A percentile compares a stretch with the other conserved stretches of the same genome.
Evolutionary conservation across 2,888 invertebrate species (phyloP).

Genomic region (Troides oblongomaculatus): DNA sequence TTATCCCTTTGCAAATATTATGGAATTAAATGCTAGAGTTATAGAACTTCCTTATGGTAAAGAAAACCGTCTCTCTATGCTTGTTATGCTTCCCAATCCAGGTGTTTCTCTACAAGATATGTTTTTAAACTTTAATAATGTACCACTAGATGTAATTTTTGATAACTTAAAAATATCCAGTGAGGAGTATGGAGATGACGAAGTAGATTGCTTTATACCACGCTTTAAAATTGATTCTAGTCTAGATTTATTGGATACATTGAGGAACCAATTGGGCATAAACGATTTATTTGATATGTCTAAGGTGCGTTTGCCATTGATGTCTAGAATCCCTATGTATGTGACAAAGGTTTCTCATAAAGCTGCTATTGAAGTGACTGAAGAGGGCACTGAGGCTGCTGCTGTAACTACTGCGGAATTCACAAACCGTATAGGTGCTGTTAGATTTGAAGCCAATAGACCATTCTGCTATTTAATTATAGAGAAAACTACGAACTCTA

Average conservation of each 20-base stretch:
- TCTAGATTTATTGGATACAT: conserved; percentile 74
- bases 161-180: conserved; percentile 69
- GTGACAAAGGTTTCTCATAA: conserved; percentile 84
- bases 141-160: conserved; percentile 74
- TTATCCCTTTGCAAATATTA: conserved; percentile 80
- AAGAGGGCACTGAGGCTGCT: conserved; percentile 85
- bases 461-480: conserved; percentile 85
- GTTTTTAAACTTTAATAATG: conserved; percentile 68
- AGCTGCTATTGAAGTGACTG: conserved; percentile 86
- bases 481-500: conserved; percentile 78
- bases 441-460: conserved; percentile 81
- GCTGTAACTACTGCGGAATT: conserved; percentile 78
- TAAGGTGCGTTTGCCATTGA: conserved; percentile 55
- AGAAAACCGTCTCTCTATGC: conserved; percentile 79
- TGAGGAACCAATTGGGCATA: conserved; percentile 68
- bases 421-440: conserved; percentile 75
- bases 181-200: conserved; percentile 79
- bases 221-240: conserved; percentile 81
- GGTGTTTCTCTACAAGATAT: conserved; percentile 75
- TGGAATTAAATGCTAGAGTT: conserved; percentile 79
- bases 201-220: conserved; percentile 83
- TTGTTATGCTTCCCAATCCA: conserved; percentile 82
- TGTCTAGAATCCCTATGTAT: conserved; percentile 74
- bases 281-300: conserved; percentile 79
- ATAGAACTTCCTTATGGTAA: conserved; percentile 85